Conservation (phyloP, 2,797 vertebrate species). For the Paratrypauchen microcephalus region DNA sequence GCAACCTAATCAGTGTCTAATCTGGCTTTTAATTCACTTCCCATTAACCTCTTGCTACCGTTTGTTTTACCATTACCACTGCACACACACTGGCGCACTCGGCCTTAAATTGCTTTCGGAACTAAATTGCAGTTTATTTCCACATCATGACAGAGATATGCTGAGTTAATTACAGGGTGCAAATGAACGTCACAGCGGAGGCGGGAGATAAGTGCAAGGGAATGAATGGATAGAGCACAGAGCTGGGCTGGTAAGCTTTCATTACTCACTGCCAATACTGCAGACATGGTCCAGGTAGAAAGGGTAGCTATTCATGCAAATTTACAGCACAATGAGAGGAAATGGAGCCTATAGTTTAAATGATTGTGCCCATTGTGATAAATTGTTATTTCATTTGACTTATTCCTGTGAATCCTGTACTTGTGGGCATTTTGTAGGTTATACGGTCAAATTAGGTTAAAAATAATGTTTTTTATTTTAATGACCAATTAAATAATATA, state of each 20-base stretch:
- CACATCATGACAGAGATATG: slow-evolving; percentile 70
- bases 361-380: background rate
- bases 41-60: slow-evolving; percentile 78
- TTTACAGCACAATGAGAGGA: background rate
- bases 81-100: slow-evolving; percentile 28
- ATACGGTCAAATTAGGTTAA: background rate
- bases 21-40: slow-evolving; percentile 78
- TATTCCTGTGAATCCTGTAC: background rate
- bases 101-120: slow-evolving; percentile 73
- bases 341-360: background rate
- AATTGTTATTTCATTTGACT: background rate
- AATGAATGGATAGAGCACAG: slow-evolving; percentile 27
- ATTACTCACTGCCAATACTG: background rate
- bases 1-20: slow-evolving; percentile 72
- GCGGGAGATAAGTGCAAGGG: slow-evolving; percentile 29
- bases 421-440: background rate
- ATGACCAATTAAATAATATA: background rate
- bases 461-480: slow-evolving; percentile 8
- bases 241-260: slow-evolving; percentile 3
- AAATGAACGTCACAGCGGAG: slow-evolving; percentile 61
- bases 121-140: slow-evolving; percentile 77
- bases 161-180: slow-evolving; percentile 73
- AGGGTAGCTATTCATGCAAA: background rate
- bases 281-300: background rate
- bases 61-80: slow-evolving; percentile 79